Evolutionary conservation across 2,888 invertebrate species (phyloP), one percentile per base, ranked within the genome.

Genomic region (Apoderus coryli): DNA sequence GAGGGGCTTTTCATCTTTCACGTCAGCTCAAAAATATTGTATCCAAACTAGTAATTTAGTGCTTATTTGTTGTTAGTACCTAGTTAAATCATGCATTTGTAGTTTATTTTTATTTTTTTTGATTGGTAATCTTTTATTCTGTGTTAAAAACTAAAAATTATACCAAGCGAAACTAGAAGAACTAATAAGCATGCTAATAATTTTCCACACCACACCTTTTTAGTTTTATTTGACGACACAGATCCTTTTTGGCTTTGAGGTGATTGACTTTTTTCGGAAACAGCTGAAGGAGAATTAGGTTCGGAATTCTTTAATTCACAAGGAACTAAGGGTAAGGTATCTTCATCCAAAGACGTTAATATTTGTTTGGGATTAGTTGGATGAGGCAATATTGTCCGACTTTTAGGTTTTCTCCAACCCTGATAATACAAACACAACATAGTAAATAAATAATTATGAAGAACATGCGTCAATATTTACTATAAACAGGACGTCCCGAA

Each of bases 331-430:
- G 57, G 53, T 37, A 56, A 43, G 41, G 52, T 52, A 47, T 54
- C 56, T 49, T 57, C 58, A 39, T 57, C 56, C 47, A 56, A 44
- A 41, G 50, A 46, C 44, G 52, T 52, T 44, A 60, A 59, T 48
- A 64, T 62, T 57, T 62, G 63, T 55, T 64, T 64, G 47, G 64
- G 62, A 48, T 63, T 62, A 50, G 64, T 64, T 54, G 63, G 57
- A 56, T 63, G 53, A 48, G 76, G 76, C 74, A 76, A 70, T 61
- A 76, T 72, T 52, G 76, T 76, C 54, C 77, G 72, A 47, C 73
- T 72, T 62, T 76, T 76, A 55, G 76, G 76, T 63, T 76, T 77
- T 64, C 76, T 75, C 77, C 77, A 77, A 48, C 75, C 76, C 77
- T 77, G 63, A 52, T 40, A 52, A 52, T 50, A 53, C 40, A 39